Evolutionary conservation across 2,113 vertebrate genomes (phyloP).

Genomic region (Castor canadensis): DNA sequence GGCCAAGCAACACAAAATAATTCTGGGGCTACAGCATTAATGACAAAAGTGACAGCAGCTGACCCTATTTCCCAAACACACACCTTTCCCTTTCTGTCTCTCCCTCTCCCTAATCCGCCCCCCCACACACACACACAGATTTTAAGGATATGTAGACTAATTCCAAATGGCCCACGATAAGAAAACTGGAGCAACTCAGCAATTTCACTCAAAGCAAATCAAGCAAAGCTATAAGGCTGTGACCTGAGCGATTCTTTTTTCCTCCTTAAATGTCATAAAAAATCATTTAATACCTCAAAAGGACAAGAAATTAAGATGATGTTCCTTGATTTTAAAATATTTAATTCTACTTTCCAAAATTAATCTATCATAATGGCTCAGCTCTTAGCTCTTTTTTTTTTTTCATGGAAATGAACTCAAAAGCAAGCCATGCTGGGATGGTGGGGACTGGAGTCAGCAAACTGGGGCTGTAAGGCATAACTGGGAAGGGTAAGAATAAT

Average conservation of each 20-base stretch:
- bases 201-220: background rate
- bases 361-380: background rate
- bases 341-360: conserved; percentile 21
- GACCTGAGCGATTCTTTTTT: background rate
- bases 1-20: background rate
- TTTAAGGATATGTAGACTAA: background rate
- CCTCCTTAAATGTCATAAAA: background rate
- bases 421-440: background rate
- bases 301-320: background rate
- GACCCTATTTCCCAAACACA: background rate
- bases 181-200: background rate
- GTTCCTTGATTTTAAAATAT: conserved; percentile 8
- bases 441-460: background rate
- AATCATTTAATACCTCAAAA: background rate
- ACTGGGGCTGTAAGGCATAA: background rate
- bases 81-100: background rate
- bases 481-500: background rate
- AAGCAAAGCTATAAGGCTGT: conserved; percentile 12
- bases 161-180: background rate
- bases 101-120: background rate
- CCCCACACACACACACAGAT: background rate
- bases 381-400: background rate
- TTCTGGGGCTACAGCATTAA: background rate
- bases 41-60: background rate
- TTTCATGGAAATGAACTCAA: background rate